These are phyloP conservation scores for Acyrthosiphon pisum DNA, from an alignment of 1,140 invertebrate genomes.

Conservation along the genomic window DNA sequence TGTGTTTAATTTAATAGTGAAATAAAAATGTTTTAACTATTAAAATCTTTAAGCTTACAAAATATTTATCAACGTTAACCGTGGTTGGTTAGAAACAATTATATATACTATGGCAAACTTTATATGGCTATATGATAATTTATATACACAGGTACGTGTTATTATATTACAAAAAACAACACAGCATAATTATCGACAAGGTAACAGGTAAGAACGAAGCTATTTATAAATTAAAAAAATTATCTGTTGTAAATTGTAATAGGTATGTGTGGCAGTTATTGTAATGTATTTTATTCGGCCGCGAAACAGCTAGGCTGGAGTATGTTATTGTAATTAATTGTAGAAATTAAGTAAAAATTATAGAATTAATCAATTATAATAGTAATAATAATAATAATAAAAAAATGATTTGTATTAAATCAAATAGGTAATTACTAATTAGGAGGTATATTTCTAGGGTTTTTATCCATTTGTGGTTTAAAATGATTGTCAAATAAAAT, in stretches of 20 bases:
- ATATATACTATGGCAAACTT: too few species aligned
- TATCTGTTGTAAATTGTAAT: background rate
- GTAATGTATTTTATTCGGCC: background rate
- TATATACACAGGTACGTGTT: background rate
- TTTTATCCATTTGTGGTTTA: background rate
- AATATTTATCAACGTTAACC: background rate
- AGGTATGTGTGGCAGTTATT: background rate
- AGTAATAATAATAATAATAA: too few species aligned
- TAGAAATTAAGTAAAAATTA: background rate
- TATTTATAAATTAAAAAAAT: background rate
- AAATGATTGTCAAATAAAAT: background rate
- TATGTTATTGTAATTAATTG: background rate
- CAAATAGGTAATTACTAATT: background rate
- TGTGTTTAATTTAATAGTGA: constrained; percentile 31
- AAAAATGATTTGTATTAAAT: background rate
- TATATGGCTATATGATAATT: background rate
- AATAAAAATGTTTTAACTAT: constrained; percentile 27
- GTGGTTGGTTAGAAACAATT: background rate
- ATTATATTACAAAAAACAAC: background rate
- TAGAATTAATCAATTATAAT: too few species aligned
- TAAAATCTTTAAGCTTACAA: background rate
- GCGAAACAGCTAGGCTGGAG: background rate
- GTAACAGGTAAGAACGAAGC: background rate
- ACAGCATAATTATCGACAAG: background rate
- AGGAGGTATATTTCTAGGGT: background rate